Base-by-base conservation (phyloP, 2,888 invertebrate species). In the Andricus quercusramuli region DNA sequence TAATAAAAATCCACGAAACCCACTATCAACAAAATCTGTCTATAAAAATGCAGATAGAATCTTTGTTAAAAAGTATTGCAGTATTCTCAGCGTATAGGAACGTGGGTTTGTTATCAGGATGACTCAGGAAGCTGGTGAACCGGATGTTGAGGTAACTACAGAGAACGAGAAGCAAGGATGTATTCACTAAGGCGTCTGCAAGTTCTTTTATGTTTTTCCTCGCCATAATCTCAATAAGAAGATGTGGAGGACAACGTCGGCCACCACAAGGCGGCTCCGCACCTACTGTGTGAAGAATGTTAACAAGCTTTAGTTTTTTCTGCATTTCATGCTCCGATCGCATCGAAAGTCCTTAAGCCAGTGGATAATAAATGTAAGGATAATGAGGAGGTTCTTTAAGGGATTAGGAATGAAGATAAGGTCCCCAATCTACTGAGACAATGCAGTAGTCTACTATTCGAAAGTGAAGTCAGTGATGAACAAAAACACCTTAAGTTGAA, bases 261-360 rank as follows among this genome's bases (percentile, higher is more conserved):
- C 70, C 47, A 70, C 29, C 51, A 29, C 29, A 51, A 62, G 25
- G 25, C 13, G 13, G 62, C 62, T 56, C 51, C 51, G 37, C 66
- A 85, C 87, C 88, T 87, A 84, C 86, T 86, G 87, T 86, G 88
- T 85, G 86, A 88, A 90, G 89, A 90, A 90, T 89, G 88, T 89
- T 90, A 90, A 90, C 89, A 89, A 90, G 90, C 74, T 29, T 74
- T 70, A 83, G 79, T 81, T 88, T 85, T 88, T 89, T 88, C 86
- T 86, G 80, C 80, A 80, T 83, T 84, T 86, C 85, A 83, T 80
- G 82, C 85, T 68, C 84, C 85, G 88, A 89, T 89, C 84, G 85
- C 87, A 89, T 89, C 89, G 85, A 77, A 83, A 86, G 83, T 86
- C 85, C 83, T 88, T 85, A 87, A 86, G 82, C 83, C 83, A 83